Conservation (phyloP, 2,113 vertebrate species). For the Herpetotheres cachinnans region DNA sequence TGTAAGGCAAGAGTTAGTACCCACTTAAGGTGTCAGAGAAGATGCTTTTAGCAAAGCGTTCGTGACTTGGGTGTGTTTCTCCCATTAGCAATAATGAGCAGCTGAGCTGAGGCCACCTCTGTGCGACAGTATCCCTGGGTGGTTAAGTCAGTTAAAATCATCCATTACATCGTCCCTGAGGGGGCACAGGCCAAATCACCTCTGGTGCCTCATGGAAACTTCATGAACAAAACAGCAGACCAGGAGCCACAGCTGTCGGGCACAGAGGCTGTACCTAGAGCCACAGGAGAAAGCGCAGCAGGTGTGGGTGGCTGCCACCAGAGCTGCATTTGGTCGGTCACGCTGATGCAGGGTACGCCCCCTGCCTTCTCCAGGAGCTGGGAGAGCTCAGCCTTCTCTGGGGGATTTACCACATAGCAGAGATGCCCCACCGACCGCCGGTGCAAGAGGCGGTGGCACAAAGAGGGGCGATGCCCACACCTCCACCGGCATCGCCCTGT, state of each 20-base stretch:
- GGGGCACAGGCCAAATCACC: neutral
- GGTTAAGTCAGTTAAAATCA: neutral
- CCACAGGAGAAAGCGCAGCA: accelerated
- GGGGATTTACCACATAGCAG: neutral
- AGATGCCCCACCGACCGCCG: accelerated
- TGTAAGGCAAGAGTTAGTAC: neutral
- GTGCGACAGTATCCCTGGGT: accelerated
- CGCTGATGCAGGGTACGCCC: neutral
- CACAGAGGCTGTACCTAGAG: no score
- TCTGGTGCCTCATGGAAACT: neutral
- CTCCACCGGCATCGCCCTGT: accelerated
- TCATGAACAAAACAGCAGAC: neutral
- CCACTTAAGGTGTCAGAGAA: neutral
- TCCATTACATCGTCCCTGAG: accelerated
- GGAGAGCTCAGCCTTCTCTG: neutral
- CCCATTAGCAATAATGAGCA: neutral
- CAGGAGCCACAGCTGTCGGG: accelerated
- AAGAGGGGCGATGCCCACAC: neutral
- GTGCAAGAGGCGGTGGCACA: neutral
- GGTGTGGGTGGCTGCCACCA: neutral
- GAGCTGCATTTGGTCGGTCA: accelerated
- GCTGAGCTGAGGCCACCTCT: neutral
- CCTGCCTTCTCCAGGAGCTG: neutral
- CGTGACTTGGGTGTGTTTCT: accelerated
- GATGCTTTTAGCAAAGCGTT: neutral